A percentile compares a stretch with the other conserved stretches of the same genome.
Conservation (phyloP, 2,113 vertebrate species). For the Colinus virginianus region DNA sequence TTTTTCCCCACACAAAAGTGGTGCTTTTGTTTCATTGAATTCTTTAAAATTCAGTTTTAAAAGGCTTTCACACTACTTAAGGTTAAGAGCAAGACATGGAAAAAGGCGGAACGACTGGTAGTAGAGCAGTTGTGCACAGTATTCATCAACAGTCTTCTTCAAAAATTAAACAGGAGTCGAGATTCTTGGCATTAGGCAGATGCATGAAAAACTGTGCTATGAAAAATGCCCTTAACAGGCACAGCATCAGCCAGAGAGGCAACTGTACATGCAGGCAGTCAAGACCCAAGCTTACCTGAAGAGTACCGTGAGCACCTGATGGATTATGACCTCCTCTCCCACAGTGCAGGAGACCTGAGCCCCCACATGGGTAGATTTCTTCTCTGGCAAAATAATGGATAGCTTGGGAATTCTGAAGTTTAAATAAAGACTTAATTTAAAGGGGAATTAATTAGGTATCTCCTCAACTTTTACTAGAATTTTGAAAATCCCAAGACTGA, state of each 20-base stretch:
- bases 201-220: background rate
- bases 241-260: fast-evolving
- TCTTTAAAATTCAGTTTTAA: background rate
- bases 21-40: background rate
- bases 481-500: background rate
- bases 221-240: background rate
- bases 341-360: background rate
- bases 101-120: background rate
- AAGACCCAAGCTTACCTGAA: background rate
- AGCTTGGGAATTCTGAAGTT: background rate
- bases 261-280: background rate
- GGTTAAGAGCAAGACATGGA: fast-evolving
- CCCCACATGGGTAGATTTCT: background rate
- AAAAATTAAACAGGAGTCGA: background rate
- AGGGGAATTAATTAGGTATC: background rate
- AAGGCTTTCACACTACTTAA: background rate
- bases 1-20: background rate
- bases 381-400: background rate
- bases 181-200: background rate
- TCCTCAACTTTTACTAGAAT: background rate
- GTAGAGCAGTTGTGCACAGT: background rate
- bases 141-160: background rate
- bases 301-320: fast-evolving
- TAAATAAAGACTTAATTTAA: background rate
- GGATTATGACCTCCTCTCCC: background rate